Evolutionary conservation across 2,888 invertebrate species (phyloP).

Genomic region (Myopa testacea): DNA sequence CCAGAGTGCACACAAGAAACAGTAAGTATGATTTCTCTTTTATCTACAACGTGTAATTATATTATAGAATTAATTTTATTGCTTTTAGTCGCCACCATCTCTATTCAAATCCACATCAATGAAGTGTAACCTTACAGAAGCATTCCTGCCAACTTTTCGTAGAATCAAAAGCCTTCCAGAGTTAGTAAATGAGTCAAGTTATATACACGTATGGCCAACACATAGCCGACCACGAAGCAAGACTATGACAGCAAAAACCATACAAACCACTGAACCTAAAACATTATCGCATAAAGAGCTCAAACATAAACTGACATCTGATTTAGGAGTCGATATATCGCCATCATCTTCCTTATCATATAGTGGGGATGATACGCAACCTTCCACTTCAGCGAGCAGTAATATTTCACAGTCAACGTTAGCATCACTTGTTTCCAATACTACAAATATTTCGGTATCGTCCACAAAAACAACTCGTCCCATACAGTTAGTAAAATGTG

Average conservation of each 20-base stretch:
- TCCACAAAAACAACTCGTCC: slow-evolving; percentile 46
- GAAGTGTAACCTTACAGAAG: background rate
- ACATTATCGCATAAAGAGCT: background rate
- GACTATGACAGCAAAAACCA: slow-evolving; percentile 53
- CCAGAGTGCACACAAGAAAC: background rate
- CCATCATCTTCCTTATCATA: slow-evolving; percentile 36
- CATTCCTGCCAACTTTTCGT: slow-evolving; percentile 46
- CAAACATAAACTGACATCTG: slow-evolving; percentile 12
- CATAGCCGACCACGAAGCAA: slow-evolving; percentile 50
- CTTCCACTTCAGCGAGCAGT: slow-evolving; percentile 44
- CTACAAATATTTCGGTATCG: slow-evolving; percentile 46
- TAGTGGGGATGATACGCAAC: slow-evolving; percentile 44
- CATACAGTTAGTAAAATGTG: slow-evolving; percentile 65
- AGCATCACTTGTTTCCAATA: slow-evolving; percentile 13
- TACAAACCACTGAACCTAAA: slow-evolving; percentile 26
- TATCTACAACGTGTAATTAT: background rate
- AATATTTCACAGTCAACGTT: slow-evolving; percentile 23
- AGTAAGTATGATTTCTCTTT: background rate
- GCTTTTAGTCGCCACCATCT: background rate
- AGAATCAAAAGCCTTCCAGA: slow-evolving; percentile 53
- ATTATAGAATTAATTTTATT: background rate
- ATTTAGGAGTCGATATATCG: slow-evolving; percentile 22
- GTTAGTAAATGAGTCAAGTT: slow-evolving; percentile 36
- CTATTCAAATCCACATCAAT: background rate
- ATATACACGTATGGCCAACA: slow-evolving; percentile 44